phyloP scores from a whole-genome alignment of 1,140 invertebrate genomes.

The Drosophila hydei region DNA sequence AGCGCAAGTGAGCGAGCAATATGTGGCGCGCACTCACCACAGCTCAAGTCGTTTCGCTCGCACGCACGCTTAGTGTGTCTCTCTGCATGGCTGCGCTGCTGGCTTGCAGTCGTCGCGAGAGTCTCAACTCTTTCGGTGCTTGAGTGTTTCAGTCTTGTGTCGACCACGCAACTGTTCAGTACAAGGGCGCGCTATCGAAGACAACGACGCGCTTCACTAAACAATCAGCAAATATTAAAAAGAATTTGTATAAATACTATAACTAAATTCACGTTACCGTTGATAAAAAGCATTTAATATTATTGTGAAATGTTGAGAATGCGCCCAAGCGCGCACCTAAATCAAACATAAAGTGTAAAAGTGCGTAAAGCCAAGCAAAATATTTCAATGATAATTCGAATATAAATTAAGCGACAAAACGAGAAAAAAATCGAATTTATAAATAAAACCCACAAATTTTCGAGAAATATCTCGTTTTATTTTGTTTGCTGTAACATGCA shows the following conservation, averaged over 20 bases:
- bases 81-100: neutral
- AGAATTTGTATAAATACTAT: slow-evolving; percentile 14
- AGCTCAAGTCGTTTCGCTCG: neutral
- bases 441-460: slow-evolving; percentile 19
- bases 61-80: slow-evolving; percentile 3
- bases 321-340: slow-evolving; percentile 24
- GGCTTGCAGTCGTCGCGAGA: slow-evolving; percentile 23
- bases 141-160: slow-evolving; percentile 72
- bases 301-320: slow-evolving; percentile 69
- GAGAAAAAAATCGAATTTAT: slow-evolving; percentile 33
- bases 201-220: slow-evolving; percentile 55
- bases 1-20: slow-evolving; percentile 5
- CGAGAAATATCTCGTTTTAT: slow-evolving; percentile 50
- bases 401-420: slow-evolving; percentile 41
- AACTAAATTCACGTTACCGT: slow-evolving; percentile 3
- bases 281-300: slow-evolving; percentile 52
- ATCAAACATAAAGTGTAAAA: slow-evolving; percentile 44
- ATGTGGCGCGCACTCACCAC: neutral
- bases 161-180: slow-evolving; percentile 63
- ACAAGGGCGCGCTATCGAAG: slow-evolving; percentile 61
- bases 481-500: slow-evolving; percentile 31
- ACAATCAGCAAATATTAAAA: slow-evolving; percentile 1
- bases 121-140: slow-evolving; percentile 3
- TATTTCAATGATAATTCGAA: slow-evolving; percentile 35
- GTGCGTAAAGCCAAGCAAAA: slow-evolving; percentile 47